Conservation (phyloP, 2,888 invertebrate genomes). For the Chloroclystis v-ata region DNA sequence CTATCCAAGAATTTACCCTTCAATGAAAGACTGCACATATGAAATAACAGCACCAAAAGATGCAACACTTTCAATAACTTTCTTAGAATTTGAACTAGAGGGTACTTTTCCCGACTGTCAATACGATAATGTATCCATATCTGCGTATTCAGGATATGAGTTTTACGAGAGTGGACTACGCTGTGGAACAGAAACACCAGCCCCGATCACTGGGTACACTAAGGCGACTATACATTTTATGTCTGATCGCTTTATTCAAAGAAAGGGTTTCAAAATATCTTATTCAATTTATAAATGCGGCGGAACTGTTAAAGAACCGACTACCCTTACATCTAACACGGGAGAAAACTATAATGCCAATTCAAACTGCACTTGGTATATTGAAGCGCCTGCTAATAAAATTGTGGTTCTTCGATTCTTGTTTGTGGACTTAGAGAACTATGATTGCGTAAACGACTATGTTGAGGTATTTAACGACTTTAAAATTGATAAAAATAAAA, state of each 20-base stretch:
- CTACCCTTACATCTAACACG: constrained; percentile 71
- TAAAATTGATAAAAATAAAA: constrained; percentile 48
- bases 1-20: constrained; percentile 82
- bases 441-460: constrained; percentile 78
- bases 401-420: constrained; percentile 81
- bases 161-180: constrained; percentile 30
- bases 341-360: constrained; percentile 52
- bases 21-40: constrained; percentile 81
- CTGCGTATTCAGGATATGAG: constrained; percentile 21
- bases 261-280: constrained; percentile 78
- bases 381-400: constrained; percentile 83
- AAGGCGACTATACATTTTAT: constrained; percentile 70
- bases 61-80: constrained; percentile 71
- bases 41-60: constrained; percentile 68
- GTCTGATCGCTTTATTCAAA: constrained; percentile 76
- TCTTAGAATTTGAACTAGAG: constrained; percentile 78
- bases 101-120: constrained; percentile 54
- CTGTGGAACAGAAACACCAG: constrained; percentile 54
- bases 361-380: constrained; percentile 86
- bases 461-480: constrained; percentile 78
- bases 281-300: constrained; percentile 84
- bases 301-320: constrained; percentile 81
- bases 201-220: constrained; percentile 46
- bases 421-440: constrained; percentile 74
- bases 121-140: constrained; percentile 78